Evolutionary conservation across 2,888 invertebrate species (phyloP).

Genomic region (Sialis fuliginosa): DNA sequence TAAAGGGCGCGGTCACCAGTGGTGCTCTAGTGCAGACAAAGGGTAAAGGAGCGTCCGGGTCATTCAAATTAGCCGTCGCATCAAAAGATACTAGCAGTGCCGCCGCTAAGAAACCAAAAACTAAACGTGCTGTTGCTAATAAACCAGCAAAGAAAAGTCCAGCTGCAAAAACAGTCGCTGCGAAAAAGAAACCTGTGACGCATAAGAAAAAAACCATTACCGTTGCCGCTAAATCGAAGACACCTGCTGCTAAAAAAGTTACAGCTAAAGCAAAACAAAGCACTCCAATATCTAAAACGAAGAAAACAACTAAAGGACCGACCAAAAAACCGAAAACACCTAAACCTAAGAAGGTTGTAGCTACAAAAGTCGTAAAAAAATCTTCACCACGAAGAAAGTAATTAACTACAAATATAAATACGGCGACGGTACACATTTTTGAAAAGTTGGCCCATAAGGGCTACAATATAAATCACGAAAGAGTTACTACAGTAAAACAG

Average conservation of each 20-base stretch:
- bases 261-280: conserved; percentile 9
- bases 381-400: conserved; percentile 6
- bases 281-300: conserved; percentile 20
- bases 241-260: conserved; percentile 10
- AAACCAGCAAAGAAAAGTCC: conserved; percentile 4
- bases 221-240: conserved; percentile 9
- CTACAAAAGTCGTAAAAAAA: conserved; percentile 4
- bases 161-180: conserved; percentile 11
- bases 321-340: no score
- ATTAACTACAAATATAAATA: no score
- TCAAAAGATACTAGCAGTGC: conserved; percentile 13
- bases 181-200: conserved; percentile 11
- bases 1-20: no score
- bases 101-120: conserved; percentile 14
- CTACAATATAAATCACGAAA: no score
- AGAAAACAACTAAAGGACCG: conserved; percentile 11
- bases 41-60: conserved; percentile 34
- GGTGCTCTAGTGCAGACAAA: conserved; percentile 24
- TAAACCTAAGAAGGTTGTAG: background rate
- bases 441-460: no score
- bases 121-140: conserved; percentile 12
- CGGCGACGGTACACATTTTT: no score
- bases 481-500: no score
- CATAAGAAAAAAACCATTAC: conserved; percentile 11
- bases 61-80: conserved; percentile 13